Percentiles rank a stretch among this genome's conserved stretches.
phyloP scores from a whole-genome alignment of 2,888 invertebrate genomes.

The Ischnus inquisitorius region DNA sequence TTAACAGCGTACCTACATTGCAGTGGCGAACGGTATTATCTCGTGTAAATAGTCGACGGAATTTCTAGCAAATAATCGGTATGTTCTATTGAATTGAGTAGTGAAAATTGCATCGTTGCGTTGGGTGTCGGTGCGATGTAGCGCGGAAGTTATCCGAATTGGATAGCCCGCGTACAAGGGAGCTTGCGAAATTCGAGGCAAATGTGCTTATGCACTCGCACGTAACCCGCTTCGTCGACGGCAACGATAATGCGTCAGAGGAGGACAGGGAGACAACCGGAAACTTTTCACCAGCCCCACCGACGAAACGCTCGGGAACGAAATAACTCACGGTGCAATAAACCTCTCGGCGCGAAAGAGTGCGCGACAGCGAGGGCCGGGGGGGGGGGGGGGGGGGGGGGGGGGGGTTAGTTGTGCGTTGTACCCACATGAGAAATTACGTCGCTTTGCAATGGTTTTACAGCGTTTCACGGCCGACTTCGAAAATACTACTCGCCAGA shows the following conservation, averaged over 20 bases:
- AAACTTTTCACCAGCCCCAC: constrained; percentile 49
- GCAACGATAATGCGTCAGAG: not conserved
- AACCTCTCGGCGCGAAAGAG: constrained; percentile 48
- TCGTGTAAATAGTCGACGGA: not conserved
- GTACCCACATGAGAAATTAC: constrained; percentile 58
- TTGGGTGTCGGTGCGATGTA: not conserved
- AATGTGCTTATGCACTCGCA: constrained; percentile 63
- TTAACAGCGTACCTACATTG: not conserved
- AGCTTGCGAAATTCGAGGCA: constrained; percentile 32
- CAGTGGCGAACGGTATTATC: not conserved
- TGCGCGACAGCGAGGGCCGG: no score
- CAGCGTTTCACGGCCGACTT: constrained; percentile 46
- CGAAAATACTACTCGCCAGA: constrained; percentile 5
- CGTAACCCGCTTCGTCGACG: constrained; percentile 62
- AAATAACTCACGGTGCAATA: constrained; percentile 66
- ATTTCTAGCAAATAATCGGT: not conserved
- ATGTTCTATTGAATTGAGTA: constrained; percentile 34
- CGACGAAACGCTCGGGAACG: constrained; percentile 56
- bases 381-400: not conserved
- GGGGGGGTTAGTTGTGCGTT: not conserved
- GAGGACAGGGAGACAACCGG: constrained; percentile 33
- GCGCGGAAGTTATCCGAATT: constrained; percentile 1
- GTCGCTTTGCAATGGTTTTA: constrained; percentile 56
- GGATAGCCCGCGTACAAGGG: constrained; percentile 16
- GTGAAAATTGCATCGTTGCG: constrained; percentile 50